Base-by-base conservation (phyloP, 1,140 invertebrate genomes). In the Eriocheir sinensis region DNA sequence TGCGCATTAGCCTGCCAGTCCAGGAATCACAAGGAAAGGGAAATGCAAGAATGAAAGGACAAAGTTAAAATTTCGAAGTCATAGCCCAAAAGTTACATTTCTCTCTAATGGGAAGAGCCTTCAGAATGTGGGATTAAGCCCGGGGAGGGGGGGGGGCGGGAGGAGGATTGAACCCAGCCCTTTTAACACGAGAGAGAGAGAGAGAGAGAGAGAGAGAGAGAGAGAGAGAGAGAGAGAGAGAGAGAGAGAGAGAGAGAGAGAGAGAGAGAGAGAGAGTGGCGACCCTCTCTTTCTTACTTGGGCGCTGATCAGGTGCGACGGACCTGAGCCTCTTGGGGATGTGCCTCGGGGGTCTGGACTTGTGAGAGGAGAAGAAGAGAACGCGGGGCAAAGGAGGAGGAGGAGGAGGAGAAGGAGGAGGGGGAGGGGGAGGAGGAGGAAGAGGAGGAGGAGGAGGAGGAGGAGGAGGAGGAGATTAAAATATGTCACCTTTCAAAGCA, bases 401-500 rank as follows among this genome's bases (percentile, higher is more conserved):
- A 27, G 85, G 12, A 17, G 30, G 27, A 41, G 17, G 83, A 86
- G 83, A n/a, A 41, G 40, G 83, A 86, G 83, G 40, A 41, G 40
- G 83, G 34, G 83, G 27, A 41, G 27, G 83, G 34, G 83, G 40
- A 41, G 40, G 83, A 86, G 30, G 72, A 79, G 72, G n/a, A n/a
- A n/a, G 90, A 92, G 72, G 80, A 79, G 80, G 92, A 93, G 92
- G n/a, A n/a, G n/a, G n/a, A n/a, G n/a, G n/a, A n/a, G n/a, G n/a
- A n/a, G n/a, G 92, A 88, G 92, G 27, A 48, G 88, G 91, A 93
- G 32, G 44, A 86, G 80, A 36, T 41, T 30, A 90, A 72, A 30
- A 27, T 53, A 38, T 32, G 53, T 32, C 44, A 90, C 1, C 72
- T 2, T 12, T 72, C 30, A 34, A 36, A 72, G 30, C 53, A 30